Evolutionary conservation across 2,113 vertebrate species (phyloP), one percentile per base, ranked within the genome.

Genomic region (Pleuronectes platessa): DNA sequence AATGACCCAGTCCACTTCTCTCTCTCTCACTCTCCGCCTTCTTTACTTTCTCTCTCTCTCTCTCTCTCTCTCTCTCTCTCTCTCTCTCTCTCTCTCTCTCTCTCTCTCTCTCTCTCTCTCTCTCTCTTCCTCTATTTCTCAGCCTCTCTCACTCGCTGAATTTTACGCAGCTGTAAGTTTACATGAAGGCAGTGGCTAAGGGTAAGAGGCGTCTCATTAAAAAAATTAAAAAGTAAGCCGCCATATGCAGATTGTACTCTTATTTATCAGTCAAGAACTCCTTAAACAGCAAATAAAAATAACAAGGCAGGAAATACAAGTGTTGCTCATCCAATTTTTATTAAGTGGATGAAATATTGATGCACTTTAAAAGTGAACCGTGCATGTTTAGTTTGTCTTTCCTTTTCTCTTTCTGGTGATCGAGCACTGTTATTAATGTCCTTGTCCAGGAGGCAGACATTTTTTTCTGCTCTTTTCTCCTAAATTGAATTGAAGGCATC

Each of bases 401-500:
- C 89, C 71, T 71, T 75, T 85, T 82, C 61, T 82, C 64, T 81
- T 78, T 88, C 78, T 89, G 70, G 54, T 84, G 84, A 86, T 85
- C 83, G 78, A 90, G 85, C 87, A 61, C 86, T 72, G 86, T 90
- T 91, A 91, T 92, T 91, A 90, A 92, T 86, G 89, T 88, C 91
- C 90, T 90, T 88, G 91, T 93, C 92, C 87, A 85, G 83, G 78
- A 90, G 79, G 81, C 69, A 72, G 76, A 75, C 74, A 18, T 61
- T 74, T 68, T 76, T 42, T 66, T 73, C 11, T 78, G 11, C 69
- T 86, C 79, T 86, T 85, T 89, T 86, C 76, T 77, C 71, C 82
- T 84, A 92, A 91, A 90, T 90, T 90, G 90, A 94, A 93, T 86
- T 90, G 92, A 94, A 93, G 84, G 88, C 92, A 91, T 93, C 89